phyloP scores from a whole-genome alignment of 37 sponge, comb jelly and placozoan species.

The Crambe crambe region DNA sequence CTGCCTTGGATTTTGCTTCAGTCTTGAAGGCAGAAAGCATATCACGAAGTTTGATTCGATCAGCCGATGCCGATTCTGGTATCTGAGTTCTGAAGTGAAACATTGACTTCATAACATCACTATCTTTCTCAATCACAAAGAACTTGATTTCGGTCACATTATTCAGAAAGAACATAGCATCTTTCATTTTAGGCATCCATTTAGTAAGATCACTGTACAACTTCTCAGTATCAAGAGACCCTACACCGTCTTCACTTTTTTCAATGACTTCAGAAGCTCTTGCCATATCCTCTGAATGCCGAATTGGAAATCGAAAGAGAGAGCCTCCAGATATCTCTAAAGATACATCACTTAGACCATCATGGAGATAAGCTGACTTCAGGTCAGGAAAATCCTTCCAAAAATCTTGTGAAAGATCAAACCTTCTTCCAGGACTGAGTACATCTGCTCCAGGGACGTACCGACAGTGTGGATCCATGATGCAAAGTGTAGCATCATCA shows the following conservation, averaged over 20 bases:
- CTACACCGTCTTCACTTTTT: background rate
- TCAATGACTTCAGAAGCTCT: constrained; percentile 27
- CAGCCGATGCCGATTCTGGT: background rate
- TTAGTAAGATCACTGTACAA: constrained; percentile 4
- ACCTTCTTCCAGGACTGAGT: constrained; percentile 46
- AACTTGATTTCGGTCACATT: constrained; percentile 3
- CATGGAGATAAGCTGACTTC: constrained; percentile 31
- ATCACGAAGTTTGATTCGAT: background rate
- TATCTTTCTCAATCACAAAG: background rate
- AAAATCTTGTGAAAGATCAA: constrained; percentile 22
- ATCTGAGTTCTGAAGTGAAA: background rate
- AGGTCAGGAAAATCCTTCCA: constrained; percentile 65
- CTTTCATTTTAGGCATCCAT: constrained; percentile 45
- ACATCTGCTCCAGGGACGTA: constrained; percentile 39
- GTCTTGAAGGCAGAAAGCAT: background rate
- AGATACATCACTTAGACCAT: constrained; percentile 3
- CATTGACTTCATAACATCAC: background rate
- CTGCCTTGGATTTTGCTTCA: background rate
- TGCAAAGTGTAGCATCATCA: constrained; percentile 44
- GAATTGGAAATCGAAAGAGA: constrained; percentile 69
- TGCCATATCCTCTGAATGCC: constrained; percentile 28
- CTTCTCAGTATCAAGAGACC: constrained; percentile 4
- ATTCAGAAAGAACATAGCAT: constrained; percentile 47
- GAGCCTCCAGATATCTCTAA: constrained; percentile 53
- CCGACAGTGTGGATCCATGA: constrained; percentile 63